Evolutionary conservation across 2,888 invertebrate species (phyloP).

Genomic region (Trissolcus brochymenae): DNA sequence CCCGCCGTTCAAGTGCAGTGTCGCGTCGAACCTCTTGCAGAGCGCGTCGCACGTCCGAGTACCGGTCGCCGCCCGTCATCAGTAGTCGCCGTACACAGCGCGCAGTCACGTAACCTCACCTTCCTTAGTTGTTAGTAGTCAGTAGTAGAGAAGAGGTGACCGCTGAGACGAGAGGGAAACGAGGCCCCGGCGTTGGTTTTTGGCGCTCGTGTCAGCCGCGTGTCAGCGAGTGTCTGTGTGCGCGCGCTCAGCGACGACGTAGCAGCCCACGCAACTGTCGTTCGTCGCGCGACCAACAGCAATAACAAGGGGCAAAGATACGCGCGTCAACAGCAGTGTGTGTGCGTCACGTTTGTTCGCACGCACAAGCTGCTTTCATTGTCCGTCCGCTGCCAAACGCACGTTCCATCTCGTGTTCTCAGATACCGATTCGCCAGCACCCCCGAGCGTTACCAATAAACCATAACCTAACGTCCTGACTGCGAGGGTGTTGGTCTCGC

Average conservation of each 20-base stretch:
- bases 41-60: slow-evolving; percentile 76
- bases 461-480: slow-evolving; percentile 23
- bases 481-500: slow-evolving; percentile 27
- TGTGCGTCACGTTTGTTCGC: slow-evolving; percentile 37
- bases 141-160: slow-evolving; percentile 67
- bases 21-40: slow-evolving; percentile 76
- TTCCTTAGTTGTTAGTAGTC: slow-evolving; percentile 76
- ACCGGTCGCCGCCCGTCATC: slow-evolving; percentile 76
- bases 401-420: slow-evolving; percentile 38
- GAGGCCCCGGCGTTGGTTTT: slow-evolving; percentile 24
- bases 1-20: slow-evolving; percentile 74
- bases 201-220: slow-evolving; percentile 49
- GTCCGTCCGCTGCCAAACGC: slow-evolving; percentile 29
- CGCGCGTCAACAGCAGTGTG: slow-evolving; percentile 44
- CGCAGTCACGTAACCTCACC: slow-evolving; percentile 75
- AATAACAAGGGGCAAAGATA: slow-evolving; percentile 20
- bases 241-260: slow-evolving; percentile 52
- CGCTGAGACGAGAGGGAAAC: slow-evolving; percentile 7
- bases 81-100: slow-evolving; percentile 74
- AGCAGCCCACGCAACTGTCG: slow-evolving; percentile 50
- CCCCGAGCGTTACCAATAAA: slow-evolving; percentile 24
- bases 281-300: slow-evolving; percentile 37
- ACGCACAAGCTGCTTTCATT: slow-evolving; percentile 20
- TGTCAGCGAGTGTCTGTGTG: slow-evolving; percentile 52
- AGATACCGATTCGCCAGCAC: slow-evolving; percentile 24